Percentiles rank a stretch among this genome's conserved stretches.
These are phyloP conservation scores for Buathra laborator DNA, from an alignment of 2,888 invertebrate species.

Conservation along the genomic window DNA sequence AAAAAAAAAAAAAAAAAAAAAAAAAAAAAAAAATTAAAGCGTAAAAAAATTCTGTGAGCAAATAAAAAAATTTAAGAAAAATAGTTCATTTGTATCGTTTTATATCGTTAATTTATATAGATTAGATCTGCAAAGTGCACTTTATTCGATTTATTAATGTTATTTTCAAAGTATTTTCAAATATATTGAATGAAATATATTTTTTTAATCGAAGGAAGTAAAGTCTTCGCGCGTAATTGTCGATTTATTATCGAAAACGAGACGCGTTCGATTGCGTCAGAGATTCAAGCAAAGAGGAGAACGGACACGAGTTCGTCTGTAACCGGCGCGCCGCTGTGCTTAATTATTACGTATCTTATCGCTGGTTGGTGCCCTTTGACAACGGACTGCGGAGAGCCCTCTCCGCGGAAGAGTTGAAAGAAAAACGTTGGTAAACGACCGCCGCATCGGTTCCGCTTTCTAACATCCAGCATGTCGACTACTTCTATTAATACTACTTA, in stretches of 20 bases:
- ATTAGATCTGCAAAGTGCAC: too few relatives aligned
- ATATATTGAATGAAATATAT: too few relatives aligned
- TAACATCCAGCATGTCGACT: background rate
- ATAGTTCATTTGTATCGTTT: too few relatives aligned
- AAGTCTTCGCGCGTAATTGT: background rate
- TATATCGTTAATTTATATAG: too few relatives aligned
- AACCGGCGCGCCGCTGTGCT: constrained; percentile 28
- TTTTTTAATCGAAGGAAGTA: background rate
- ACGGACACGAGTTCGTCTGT: background rate
- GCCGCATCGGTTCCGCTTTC: constrained; percentile 34
- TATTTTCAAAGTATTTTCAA: too few relatives aligned
- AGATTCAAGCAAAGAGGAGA: background rate
- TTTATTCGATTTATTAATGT: too few relatives aligned
- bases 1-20: background rate
- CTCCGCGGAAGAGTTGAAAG: constrained; percentile 3
- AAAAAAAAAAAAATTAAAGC: too few relatives aligned
- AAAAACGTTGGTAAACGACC: constrained; percentile 8
- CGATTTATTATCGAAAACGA: background rate
- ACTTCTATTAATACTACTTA: background rate
- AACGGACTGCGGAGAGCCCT: constrained; percentile 15
- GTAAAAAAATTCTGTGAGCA: too few relatives aligned
- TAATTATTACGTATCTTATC: constrained; percentile 65
- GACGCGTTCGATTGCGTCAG: constrained; percentile 34
- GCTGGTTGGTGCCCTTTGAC: constrained; percentile 63
- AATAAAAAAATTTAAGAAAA: too few relatives aligned